Base-by-base conservation (phyloP, 2,888 invertebrate species). In the Ommatoiulus sabulosus region DNA sequence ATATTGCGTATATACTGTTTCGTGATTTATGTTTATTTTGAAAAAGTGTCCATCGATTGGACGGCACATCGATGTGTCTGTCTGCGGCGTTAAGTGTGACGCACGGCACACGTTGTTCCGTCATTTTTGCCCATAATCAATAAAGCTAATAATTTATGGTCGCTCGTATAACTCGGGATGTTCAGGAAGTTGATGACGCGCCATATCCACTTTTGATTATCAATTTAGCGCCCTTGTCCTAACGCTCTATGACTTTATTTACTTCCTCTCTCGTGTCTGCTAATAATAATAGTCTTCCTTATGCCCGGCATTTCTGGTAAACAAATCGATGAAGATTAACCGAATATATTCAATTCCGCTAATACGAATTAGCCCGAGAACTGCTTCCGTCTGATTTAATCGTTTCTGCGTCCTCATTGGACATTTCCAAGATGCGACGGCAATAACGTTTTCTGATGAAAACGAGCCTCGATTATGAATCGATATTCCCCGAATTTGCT, bases 241-340 rank as follows among this genome's bases (percentile, higher is more conserved):
- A 20, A 52, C 72, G 7, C 20, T 20, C 2, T 80, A 24, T 35
- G 24, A 20, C 35, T 24, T 80, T 35, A 24, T 80, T 80, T 17
- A 80, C 24, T 80, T 35, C 6, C 24, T 20, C 24, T 10, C 35
- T 35, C 0, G 10, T 80, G 1, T 20, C 35, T 80, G 35, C 7
- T 80, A 10, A 80, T 80, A 35, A 80, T 80, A 80, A 35, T 80
- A 7, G 24, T 46, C 35, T 80, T 80, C 80, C 80, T 80, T 80
- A 80, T 80, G 80, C 24, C 80, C 80, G 35, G 46, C n/a, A 46
- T 35, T 35, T 80, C 80, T 7, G 10, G 35, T 80, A 35, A 24
- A 80, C 80, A 20, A 80, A 80, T 80, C 80, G 80, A 80, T 80
- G 24, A 35, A 80, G 80, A 80, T 80, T 80, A 80, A 80, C 80